A percentile compares a stretch with the other conserved stretches of the same genome.
Evolutionary conservation across 2,888 invertebrate species (phyloP).

Genomic region (Vanessa cardui): DNA sequence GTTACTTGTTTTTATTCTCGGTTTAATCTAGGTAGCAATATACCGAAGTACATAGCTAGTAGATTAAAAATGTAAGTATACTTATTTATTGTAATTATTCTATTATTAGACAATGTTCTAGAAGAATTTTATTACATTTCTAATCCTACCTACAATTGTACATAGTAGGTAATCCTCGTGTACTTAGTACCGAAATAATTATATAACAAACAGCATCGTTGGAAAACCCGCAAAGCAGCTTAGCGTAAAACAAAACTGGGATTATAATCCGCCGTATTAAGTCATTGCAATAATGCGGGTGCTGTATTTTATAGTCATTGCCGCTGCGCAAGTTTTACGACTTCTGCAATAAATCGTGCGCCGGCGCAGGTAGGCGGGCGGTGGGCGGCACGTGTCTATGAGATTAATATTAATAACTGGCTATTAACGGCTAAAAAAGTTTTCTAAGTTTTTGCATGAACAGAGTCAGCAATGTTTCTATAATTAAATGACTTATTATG

Average conservation of each 20-base stretch:
- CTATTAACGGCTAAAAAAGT: background rate
- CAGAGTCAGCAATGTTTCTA: background rate
- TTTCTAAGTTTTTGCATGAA: background rate
- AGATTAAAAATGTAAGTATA: too few relatives aligned
- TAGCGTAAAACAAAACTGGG: slow-evolving; percentile 16
- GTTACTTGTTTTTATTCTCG: too few relatives aligned
- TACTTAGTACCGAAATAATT: background rate
- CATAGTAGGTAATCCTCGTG: too few relatives aligned
- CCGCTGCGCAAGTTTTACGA: slow-evolving; percentile 40
- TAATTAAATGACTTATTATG: background rate
- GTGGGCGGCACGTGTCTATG: slow-evolving; percentile 40
- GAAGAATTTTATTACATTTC: too few relatives aligned
- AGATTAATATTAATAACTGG: slow-evolving; percentile 21
- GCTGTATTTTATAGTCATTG: slow-evolving; percentile 10
- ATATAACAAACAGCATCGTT: background rate
- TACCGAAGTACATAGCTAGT: too few relatives aligned
- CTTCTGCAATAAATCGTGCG: slow-evolving; percentile 24
- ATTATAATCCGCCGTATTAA: slow-evolving; percentile 19
- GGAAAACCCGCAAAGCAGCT: slow-evolving; percentile 15
- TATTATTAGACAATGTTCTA: too few relatives aligned
- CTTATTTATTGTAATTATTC: too few relatives aligned
- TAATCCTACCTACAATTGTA: too few relatives aligned
- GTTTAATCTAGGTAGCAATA: too few relatives aligned
- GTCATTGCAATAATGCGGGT: slow-evolving; percentile 28
- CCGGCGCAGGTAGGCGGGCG: slow-evolving; percentile 23